Evolutionary conservation across 1,140 invertebrate species (phyloP).

Genomic region (Pristionchus pacificus): DNA sequence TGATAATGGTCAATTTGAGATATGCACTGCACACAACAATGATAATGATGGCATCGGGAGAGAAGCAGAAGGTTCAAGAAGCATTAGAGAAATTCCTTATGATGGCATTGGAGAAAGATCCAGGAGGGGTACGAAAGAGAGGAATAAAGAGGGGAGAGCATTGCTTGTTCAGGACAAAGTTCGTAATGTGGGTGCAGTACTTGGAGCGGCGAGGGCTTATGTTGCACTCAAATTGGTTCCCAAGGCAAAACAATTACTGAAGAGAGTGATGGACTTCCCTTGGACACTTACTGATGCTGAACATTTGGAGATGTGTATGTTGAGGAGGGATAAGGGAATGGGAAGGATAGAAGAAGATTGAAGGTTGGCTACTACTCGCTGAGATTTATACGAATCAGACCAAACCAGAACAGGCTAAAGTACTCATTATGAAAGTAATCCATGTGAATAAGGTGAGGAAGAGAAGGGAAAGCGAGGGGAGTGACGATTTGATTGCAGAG

Average conservation of each 20-base stretch:
- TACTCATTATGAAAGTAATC: slow-evolving; percentile 68
- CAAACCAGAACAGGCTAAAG: slow-evolving; percentile 79
- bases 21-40: slow-evolving; percentile 4
- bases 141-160: slow-evolving; percentile 36
- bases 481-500: slow-evolving; percentile 60
- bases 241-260: slow-evolving; percentile 83
- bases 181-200: slow-evolving; percentile 75
- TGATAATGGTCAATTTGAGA: slow-evolving; percentile 59
- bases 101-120: slow-evolving; percentile 65
- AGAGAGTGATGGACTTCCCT: slow-evolving; percentile 75
- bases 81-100: slow-evolving; percentile 77
- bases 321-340: background rate
- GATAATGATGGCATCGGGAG: slow-evolving; percentile 70
- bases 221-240: slow-evolving; percentile 82
- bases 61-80: slow-evolving; percentile 78
- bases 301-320: background rate
- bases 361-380: slow-evolving; percentile 77
- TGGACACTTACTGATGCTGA: slow-evolving; percentile 94
- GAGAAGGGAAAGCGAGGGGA: slow-evolving; percentile 33
- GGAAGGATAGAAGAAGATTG: background rate
- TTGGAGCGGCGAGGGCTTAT: slow-evolving; percentile 79
- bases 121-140: slow-evolving; percentile 23
- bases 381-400: slow-evolving; percentile 79
- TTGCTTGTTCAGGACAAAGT: slow-evolving; percentile 30
- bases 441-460: slow-evolving; percentile 79